A percentile compares a stretch with the other conserved stretches of the same genome.
Evolutionary conservation across 1,140 invertebrate genomes (phyloP).

Genomic region (Nebria ingens): DNA sequence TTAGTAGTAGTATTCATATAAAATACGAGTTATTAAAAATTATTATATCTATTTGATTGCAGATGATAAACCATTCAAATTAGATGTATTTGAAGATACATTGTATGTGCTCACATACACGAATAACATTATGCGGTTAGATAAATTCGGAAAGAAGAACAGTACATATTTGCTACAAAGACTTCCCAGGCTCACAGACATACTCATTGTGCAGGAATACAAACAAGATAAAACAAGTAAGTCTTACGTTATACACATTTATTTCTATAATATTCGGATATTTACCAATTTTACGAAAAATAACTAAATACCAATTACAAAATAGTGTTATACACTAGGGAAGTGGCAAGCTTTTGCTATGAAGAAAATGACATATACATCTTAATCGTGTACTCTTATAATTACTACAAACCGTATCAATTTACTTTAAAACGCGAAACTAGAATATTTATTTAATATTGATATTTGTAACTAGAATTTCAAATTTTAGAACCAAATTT

Average conservation of each 20-base stretch:
- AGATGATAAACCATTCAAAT: conserved; percentile 49
- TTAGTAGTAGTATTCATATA: too few species aligned
- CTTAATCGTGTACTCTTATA: too few species aligned
- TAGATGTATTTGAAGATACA: conserved; percentile 65
- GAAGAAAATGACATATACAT: too few species aligned
- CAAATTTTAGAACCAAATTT: too few species aligned
- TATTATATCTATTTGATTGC: conserved; percentile 22
- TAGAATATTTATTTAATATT: background rate
- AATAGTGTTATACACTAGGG: too few species aligned
- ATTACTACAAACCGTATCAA: too few species aligned
- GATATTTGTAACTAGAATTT: too few species aligned
- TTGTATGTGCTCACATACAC: conserved; percentile 56
- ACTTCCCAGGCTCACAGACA: conserved; percentile 46
- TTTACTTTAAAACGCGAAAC: background rate
- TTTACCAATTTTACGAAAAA: background rate
- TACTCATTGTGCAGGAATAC: conserved; percentile 55
- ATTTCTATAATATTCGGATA: background rate
- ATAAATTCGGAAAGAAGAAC: conserved; percentile 56
- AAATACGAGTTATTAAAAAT: too few species aligned
- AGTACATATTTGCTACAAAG: conserved; percentile 43
- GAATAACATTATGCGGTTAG: conserved; percentile 52
- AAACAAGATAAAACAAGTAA: conserved; percentile 47
- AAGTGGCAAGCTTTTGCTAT: too few species aligned
- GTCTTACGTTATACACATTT: conserved; percentile 12
- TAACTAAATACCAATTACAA: too few species aligned